Conservation (phyloP, 1,140 invertebrate species). For the Drosophila dunni region DNA sequence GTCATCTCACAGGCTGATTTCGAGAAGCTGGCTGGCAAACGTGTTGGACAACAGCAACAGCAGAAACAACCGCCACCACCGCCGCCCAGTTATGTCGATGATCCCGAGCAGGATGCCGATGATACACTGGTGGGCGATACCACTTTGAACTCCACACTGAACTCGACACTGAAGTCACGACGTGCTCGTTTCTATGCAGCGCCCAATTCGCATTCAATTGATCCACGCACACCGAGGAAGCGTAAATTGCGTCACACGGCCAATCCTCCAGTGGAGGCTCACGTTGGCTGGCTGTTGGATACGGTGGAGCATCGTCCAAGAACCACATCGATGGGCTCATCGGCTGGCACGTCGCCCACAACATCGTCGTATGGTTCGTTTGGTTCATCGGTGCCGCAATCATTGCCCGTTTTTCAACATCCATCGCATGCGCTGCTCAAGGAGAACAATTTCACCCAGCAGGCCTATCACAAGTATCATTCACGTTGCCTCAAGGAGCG, state of each 20-base stretch:
- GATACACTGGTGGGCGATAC: conserved; percentile 67
- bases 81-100: conserved; percentile 79
- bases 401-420: conserved; percentile 96
- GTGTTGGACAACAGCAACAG: conserved; percentile 85
- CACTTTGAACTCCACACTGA: conserved; percentile 69
- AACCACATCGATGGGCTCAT: conserved; percentile 91
- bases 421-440: conserved; percentile 97
- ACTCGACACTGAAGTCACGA: conserved; percentile 82
- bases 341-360: conserved; percentile 90
- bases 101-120: conserved; percentile 63
- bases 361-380: conserved; percentile 91
- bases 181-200: conserved; percentile 95
- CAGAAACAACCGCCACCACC: conserved; percentile 92
- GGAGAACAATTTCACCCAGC: conserved; percentile 98
- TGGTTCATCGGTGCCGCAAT: conserved; percentile 91
- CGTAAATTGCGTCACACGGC: conserved; percentile 96
- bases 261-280: conserved; percentile 96
- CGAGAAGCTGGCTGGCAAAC: conserved; percentile 89
- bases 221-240: conserved; percentile 90
- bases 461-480: conserved; percentile 97
- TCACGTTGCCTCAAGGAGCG: conserved; percentile 97
- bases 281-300: conserved; percentile 99
- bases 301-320: conserved; percentile 91
- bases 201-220: conserved; percentile 91
- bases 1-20: conserved; percentile 95